Conservation (phyloP, 2,113 vertebrate genomes). For the Mirza zaza region DNA sequence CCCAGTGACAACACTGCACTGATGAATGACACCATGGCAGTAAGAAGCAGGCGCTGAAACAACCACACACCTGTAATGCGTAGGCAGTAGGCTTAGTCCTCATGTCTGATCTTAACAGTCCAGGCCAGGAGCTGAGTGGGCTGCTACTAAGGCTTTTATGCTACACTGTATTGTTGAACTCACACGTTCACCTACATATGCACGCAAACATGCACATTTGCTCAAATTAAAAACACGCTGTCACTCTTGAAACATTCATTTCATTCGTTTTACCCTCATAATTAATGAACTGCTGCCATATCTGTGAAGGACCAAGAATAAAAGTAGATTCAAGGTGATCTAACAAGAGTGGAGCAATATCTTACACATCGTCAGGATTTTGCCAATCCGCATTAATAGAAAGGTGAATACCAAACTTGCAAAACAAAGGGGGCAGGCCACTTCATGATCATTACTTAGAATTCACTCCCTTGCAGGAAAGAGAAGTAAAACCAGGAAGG, state of each 20-base stretch:
- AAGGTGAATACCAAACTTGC: not conserved
- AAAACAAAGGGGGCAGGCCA: not conserved
- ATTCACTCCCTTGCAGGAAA: not conserved
- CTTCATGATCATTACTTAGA: not conserved
- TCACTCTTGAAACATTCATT: not conserved
- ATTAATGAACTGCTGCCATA: constrained; percentile 74
- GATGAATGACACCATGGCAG: not conserved
- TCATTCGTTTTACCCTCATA: constrained; percentile 70
- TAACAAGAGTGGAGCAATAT: constrained; percentile 72
- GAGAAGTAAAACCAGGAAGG: not conserved
- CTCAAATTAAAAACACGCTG: not conserved
- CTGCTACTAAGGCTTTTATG: not conserved
- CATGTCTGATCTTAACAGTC: not conserved
- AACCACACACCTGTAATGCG: not conserved
- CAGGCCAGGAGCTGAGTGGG: not conserved
- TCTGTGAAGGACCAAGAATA: constrained; percentile 69
- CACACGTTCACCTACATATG: not conserved
- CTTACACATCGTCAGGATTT: constrained; percentile 70
- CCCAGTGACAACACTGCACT: not conserved
- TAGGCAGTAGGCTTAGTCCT: not conserved
- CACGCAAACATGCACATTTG: not conserved
- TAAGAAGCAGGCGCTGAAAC: not conserved
- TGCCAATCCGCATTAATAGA: not conserved
- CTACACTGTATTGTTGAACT: not conserved
- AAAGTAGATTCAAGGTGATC: constrained; percentile 68